Evolutionary conservation across 2,113 vertebrate genomes (phyloP).

Genomic region (Myrmophylax atrothorax): DNA sequence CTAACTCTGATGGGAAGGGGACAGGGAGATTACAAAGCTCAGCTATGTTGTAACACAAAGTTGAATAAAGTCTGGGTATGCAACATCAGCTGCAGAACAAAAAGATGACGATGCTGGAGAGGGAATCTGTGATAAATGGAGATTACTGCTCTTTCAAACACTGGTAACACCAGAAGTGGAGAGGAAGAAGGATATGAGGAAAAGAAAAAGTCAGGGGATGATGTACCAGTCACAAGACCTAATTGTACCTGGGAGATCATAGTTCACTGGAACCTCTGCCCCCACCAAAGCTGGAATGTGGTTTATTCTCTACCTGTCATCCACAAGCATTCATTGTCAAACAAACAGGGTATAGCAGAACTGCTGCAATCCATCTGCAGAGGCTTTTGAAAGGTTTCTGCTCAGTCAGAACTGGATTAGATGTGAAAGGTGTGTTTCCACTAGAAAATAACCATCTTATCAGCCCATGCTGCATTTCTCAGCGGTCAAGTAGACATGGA

Average conservation of each 20-base stretch:
- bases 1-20: background rate
- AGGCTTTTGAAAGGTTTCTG: conserved; percentile 34
- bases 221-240: conserved; percentile 2
- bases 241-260: background rate
- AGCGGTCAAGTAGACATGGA: conserved; percentile 1
- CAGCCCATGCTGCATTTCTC: conserved; percentile 5
- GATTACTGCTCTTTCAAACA: background rate
- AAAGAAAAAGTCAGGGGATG: background rate
- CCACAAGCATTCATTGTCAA: background rate
- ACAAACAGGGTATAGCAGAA: conserved; percentile 4
- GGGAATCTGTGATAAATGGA: background rate
- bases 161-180: background rate
- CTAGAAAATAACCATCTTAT: conserved; percentile 20
- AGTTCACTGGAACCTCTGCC: background rate
- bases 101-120: background rate
- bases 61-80: background rate
- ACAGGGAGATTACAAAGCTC: background rate
- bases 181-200: background rate
- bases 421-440: background rate
- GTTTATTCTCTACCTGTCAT: background rate
- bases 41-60: background rate
- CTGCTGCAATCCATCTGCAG: background rate
- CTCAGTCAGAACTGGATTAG: background rate
- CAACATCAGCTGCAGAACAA: background rate
- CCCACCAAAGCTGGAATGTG: background rate